Conservation (phyloP, 2,113 vertebrate species). For the Maccullochella peelii region DNA sequence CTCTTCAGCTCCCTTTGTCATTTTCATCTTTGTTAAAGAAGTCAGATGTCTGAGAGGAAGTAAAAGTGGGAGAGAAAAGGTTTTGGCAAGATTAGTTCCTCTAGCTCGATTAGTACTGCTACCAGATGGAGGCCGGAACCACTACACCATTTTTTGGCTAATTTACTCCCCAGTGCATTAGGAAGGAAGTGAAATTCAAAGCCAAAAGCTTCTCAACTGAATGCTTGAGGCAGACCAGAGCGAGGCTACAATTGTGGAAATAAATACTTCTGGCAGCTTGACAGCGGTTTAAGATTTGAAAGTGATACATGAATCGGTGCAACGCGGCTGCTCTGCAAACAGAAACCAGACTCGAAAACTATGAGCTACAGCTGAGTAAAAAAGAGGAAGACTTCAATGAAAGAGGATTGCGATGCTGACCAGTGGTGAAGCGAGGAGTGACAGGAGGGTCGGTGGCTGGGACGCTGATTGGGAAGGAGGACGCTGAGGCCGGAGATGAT, state of each 20-base stretch:
- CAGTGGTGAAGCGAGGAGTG: conserved; percentile 97
- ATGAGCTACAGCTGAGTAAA: neutral
- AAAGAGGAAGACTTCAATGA: neutral
- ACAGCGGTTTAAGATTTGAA: neutral
- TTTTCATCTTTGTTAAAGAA: conserved; percentile 10
- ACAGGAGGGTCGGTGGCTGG: conserved; percentile 87
- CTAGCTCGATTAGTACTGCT: conserved; percentile 6
- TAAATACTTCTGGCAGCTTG: neutral
- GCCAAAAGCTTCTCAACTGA: neutral
- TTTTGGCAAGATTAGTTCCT: conserved; percentile 24
- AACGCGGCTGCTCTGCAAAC: too few relatives aligned
- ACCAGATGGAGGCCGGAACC: conserved; percentile 46
- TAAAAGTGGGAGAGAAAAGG: conserved; percentile 23
- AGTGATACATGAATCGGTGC: neutral
- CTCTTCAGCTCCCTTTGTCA: neutral
- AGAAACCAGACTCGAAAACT: neutral
- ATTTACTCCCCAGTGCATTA: conserved; percentile 1
- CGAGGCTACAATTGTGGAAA: neutral
- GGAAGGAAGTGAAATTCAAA: conserved; percentile 18
- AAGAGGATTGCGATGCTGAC: conserved; percentile 64
- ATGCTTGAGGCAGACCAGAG: neutral
- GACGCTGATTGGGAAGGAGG: conserved; percentile 90
- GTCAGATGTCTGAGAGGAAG: conserved; percentile 27
- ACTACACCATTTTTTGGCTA: neutral
- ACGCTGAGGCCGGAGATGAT: conserved; percentile 94